Evolutionary conservation across 2,113 vertebrate genomes (phyloP).

Genomic region (Phaethon lepturus): DNA sequence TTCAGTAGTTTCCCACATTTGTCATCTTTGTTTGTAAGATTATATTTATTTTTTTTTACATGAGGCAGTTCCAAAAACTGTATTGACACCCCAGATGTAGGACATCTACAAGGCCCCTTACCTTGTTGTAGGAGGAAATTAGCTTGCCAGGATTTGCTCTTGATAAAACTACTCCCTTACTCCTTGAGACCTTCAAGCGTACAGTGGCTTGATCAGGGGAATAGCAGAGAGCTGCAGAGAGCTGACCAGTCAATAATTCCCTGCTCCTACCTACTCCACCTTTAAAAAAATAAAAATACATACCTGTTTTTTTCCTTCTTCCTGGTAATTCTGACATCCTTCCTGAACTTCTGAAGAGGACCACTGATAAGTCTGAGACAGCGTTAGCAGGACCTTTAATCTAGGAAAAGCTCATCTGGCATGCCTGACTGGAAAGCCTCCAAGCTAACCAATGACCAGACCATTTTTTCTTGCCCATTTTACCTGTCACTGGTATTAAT

Average conservation of each 20-base stretch:
- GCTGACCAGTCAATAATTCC: not conserved
- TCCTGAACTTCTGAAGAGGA: not conserved
- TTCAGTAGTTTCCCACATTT: not conserved
- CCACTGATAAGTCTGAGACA: not conserved
- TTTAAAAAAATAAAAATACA: not conserved
- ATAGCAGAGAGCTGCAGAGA: not conserved
- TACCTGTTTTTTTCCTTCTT: not conserved
- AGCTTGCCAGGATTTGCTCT: not conserved
- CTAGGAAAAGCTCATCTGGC: not conserved
- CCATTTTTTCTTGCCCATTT: not conserved
- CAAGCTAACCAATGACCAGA: fast-evolving
- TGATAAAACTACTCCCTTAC: not conserved
- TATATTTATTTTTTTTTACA: not conserved
- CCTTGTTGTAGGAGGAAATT: not conserved
- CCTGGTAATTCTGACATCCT: not conserved
- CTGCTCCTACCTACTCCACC: not conserved
- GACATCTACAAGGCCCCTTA: not conserved
- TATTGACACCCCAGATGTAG: not conserved
- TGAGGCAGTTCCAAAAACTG: not conserved
- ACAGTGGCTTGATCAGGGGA: not conserved
- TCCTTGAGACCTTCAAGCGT: not conserved
- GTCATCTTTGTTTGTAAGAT: not conserved
- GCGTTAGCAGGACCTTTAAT: not conserved
- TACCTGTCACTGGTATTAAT: not conserved
- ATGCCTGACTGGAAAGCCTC: not conserved